Evolutionary conservation across 2,797 vertebrate species (phyloP).

Genomic region (Fistularia tabacaria): DNA sequence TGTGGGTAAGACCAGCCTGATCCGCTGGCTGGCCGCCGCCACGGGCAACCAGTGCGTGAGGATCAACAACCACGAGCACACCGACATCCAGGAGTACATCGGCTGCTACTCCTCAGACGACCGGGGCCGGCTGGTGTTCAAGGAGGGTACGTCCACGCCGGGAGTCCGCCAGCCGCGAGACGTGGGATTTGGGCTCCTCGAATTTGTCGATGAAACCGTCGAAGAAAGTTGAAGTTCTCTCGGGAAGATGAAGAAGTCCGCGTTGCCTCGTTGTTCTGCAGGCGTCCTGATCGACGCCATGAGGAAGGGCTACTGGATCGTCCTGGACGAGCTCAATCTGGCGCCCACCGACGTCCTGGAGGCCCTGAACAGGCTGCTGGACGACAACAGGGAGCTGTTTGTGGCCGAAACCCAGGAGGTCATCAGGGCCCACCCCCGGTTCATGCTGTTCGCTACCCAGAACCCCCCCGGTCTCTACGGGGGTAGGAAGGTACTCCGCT

Average conservation of each 20-base stretch:
- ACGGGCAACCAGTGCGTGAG: constrained; percentile 94
- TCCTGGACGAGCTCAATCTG: constrained; percentile 94
- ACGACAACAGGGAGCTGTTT: constrained; percentile 95
- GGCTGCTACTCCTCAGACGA: constrained; percentile 91
- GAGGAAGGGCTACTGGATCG: constrained; percentile 97
- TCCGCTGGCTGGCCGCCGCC: constrained; percentile 87
- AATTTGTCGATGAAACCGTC: too few species aligned
- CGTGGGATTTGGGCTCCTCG: too few species aligned
- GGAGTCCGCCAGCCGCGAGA: too few species aligned
- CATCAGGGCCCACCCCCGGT: constrained; percentile 90
- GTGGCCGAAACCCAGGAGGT: constrained; percentile 96
- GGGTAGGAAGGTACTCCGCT: constrained; percentile 85
- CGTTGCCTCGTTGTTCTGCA: constrained; percentile 35
- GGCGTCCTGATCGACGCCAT: constrained; percentile 95
- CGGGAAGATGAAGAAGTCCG: too few species aligned
- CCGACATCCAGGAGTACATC: constrained; percentile 97
- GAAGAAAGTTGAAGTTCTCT: too few species aligned
- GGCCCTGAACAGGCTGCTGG: constrained; percentile 91
- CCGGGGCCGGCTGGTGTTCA: constrained; percentile 88
- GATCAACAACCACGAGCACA: constrained; percentile 98
- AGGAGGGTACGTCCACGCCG: constrained; percentile 87
- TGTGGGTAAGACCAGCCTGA: constrained; percentile 96
- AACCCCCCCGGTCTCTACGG: constrained; percentile 97
- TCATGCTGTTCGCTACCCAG: constrained; percentile 97
- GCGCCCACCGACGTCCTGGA: constrained; percentile 96